Conservation (phyloP, 2,888 invertebrate genomes). For the Sepioteuthis lessoniana region DNA sequence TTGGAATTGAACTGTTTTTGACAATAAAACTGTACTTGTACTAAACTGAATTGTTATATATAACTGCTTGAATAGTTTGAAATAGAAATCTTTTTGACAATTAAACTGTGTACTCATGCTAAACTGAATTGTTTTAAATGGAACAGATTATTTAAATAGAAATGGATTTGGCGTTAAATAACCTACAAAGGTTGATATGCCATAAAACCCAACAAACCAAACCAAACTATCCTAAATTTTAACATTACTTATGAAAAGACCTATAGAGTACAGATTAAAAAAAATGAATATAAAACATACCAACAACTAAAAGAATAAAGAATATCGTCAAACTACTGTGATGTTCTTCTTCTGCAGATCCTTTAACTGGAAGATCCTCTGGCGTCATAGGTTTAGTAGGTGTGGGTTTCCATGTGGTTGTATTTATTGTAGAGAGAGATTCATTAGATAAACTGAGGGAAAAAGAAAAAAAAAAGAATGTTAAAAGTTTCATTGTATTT, state of each 20-base stretch:
- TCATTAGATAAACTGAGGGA: constrained; percentile 1
- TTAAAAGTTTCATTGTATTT: background rate
- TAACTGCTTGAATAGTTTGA: too few relatives aligned
- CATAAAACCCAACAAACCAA: too few relatives aligned
- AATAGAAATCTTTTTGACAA: too few relatives aligned
- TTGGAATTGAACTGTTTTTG: too few relatives aligned
- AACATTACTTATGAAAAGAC: background rate
- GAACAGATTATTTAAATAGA: too few relatives aligned
- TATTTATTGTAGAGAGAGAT: constrained; percentile 50
- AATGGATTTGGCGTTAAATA: too few relatives aligned
- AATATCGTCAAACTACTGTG: constrained; percentile 98
- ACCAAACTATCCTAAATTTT: too few relatives aligned
- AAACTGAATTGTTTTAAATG: too few relatives aligned
- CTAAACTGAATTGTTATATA: too few relatives aligned
- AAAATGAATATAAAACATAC: constrained; percentile 65
- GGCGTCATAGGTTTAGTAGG: constrained; percentile 57
- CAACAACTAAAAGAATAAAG: constrained; percentile 94
- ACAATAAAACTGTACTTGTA: too few relatives aligned
- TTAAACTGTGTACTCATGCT: too few relatives aligned
- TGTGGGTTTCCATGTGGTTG: constrained; percentile 54
- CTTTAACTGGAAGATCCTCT: constrained; percentile 84
- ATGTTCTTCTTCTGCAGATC: constrained; percentile 93
- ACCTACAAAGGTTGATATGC: too few relatives aligned
- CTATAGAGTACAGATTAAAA: background rate
- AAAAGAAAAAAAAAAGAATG: background rate